Evolutionary conservation across 2,888 invertebrate genomes (phyloP).

Genomic region (Nephrotoma guestfalica): DNA sequence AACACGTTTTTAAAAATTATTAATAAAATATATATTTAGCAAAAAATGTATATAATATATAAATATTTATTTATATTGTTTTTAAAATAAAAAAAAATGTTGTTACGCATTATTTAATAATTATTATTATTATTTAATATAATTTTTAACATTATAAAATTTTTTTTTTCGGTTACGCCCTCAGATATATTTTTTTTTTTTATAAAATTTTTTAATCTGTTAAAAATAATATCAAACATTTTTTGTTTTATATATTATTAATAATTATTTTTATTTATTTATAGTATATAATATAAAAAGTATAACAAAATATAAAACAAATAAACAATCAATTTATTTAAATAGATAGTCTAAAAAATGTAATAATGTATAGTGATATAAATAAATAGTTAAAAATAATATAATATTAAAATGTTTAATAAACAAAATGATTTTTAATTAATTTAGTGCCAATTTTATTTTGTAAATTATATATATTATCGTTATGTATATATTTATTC

Average conservation of each 20-base stretch:
- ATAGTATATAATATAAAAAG: not conserved
- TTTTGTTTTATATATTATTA: not conserved
- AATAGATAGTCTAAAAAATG: not conserved
- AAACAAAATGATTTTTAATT: not conserved
- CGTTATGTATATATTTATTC: not conserved
- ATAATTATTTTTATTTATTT: not conserved
- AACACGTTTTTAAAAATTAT: not conserved
- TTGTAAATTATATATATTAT: not conserved
- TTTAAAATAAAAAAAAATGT: not conserved
- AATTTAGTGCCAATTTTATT: not conserved
- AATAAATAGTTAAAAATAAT: not conserved
- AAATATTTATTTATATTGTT: not conserved
- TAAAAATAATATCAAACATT: not conserved
- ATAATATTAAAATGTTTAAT: not conserved
- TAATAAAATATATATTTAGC: not conserved
- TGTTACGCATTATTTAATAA: not conserved
- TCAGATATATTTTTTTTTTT: not conserved
- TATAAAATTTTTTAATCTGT: not conserved
- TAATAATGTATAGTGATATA: not conserved
- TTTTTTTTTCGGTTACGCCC: not conserved
- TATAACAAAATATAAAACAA: not conserved
- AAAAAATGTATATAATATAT: not conserved
- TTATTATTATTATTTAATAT: not conserved
- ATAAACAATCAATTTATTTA: not conserved
- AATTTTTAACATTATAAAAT: not conserved